phyloP scores from a whole-genome alignment of 2,888 invertebrate genomes.

The Aplocera efformata region DNA sequence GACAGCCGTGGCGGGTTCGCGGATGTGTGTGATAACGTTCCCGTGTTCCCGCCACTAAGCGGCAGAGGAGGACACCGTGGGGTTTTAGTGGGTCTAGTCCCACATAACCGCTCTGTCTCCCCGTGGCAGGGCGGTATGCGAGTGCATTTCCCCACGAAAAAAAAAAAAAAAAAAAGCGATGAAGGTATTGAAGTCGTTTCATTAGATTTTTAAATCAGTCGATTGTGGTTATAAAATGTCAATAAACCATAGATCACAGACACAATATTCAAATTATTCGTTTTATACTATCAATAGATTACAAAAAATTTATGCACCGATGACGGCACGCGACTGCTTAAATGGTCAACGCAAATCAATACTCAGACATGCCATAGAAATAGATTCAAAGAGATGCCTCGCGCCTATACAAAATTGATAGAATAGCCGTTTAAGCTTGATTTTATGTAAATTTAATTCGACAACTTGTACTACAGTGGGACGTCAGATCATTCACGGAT shows the following conservation, averaged over 20 bases:
- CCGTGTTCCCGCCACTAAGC: too few species aligned
- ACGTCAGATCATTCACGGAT: constrained; percentile 29
- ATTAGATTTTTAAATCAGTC: too few species aligned
- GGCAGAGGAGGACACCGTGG: too few species aligned
- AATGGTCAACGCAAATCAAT: constrained; percentile 20
- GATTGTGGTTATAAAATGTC: constrained; percentile 8
- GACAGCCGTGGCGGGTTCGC: too few species aligned
- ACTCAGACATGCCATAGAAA: constrained; percentile 3
- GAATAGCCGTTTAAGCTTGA: constrained; percentile 28
- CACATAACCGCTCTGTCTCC: too few species aligned
- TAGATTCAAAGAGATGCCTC: constrained; percentile 10
- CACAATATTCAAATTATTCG: constrained; percentile 12
- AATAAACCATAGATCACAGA: constrained; percentile 10
- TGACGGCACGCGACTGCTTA: constrained; percentile 15
- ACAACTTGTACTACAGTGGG: constrained; percentile 33
- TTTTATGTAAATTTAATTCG: constrained; percentile 49
- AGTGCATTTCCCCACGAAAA: too few species aligned
- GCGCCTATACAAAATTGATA: constrained; percentile 29
- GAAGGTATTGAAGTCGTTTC: constrained; percentile 2
- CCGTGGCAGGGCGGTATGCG: too few species aligned
- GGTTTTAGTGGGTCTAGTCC: too few species aligned
- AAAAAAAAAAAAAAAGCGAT: too few species aligned
- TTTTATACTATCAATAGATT: constrained; percentile 17
- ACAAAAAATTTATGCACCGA: constrained; percentile 30
- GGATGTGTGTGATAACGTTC: too few species aligned